Percentiles rank a stretch among this genome's conserved stretches.
These are phyloP conservation scores for Cossypha polioptera DNA, from an alignment of 2,797 vertebrate genomes.

Conservation along the genomic window DNA sequence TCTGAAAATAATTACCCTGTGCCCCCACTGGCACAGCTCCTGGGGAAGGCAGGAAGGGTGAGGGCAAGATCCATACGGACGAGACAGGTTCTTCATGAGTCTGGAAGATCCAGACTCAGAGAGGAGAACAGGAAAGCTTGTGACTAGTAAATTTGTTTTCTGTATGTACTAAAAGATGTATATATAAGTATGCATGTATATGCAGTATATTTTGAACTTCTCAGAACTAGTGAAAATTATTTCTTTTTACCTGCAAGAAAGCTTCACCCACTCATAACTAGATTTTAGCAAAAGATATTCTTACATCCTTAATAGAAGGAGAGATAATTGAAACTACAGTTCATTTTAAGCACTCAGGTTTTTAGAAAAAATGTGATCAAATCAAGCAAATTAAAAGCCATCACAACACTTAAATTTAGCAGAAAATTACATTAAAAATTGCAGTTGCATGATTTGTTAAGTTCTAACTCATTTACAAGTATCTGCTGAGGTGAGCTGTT, in stretches of 20 bases:
- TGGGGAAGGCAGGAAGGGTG: background rate
- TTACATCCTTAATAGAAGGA: background rate
- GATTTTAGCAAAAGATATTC: background rate
- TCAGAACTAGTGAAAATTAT: background rate
- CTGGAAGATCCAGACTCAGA: background rate
- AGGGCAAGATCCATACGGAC: background rate
- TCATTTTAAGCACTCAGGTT: background rate
- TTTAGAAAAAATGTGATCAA: background rate
- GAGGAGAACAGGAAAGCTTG: background rate
- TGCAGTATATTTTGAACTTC: background rate
- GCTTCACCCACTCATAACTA: background rate
- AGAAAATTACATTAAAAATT: background rate
- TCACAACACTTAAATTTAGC: background rate
- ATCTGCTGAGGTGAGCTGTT: background rate
- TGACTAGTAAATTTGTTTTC: background rate
- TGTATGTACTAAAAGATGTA: background rate
- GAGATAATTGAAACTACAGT: background rate
- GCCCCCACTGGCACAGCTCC: background rate
- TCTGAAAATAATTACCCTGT: background rate
- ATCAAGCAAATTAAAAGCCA: background rate
- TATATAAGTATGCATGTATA: background rate
- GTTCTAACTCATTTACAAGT: background rate
- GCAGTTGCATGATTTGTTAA: background rate
- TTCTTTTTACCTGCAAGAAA: background rate
- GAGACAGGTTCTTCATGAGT: background rate